phyloP scores from a whole-genome alignment of 2,797 vertebrate species.

The Enteromius paludinosus region DNA sequence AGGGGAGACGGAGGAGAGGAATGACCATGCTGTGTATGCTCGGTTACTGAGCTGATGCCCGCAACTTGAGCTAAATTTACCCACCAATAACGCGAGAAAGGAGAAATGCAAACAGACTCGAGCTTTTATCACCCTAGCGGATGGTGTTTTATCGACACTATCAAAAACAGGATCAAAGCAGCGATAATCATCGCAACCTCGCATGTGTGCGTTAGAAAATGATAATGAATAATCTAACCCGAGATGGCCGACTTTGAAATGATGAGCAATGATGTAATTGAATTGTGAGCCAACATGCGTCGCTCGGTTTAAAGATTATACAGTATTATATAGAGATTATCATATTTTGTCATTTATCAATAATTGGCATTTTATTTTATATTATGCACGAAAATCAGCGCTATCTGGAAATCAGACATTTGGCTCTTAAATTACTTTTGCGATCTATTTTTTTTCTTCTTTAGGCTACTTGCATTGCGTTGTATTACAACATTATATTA shows the following conservation, averaged over 20 bases:
- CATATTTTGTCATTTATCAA: not conserved
- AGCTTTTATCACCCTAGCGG: conserved; percentile 34
- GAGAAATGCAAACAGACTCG: conserved; percentile 33
- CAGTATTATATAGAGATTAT: not conserved
- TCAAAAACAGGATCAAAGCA: conserved; percentile 20
- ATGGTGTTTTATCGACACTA: conserved; percentile 22
- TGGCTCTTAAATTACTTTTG: not conserved
- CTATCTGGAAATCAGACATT: not conserved
- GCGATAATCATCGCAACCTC: not conserved
- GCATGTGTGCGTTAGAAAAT: not conserved
- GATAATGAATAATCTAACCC: conserved; percentile 1
- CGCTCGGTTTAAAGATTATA: not conserved
- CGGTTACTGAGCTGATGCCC: conserved; percentile 45
- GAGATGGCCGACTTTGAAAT: conserved; percentile 20
- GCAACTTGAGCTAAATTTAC: conserved; percentile 49
- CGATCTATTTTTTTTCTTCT: not conserved
- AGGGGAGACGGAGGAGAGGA: conserved; percentile 67
- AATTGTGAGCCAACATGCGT: conserved; percentile 13
- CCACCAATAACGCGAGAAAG: conserved; percentile 40
- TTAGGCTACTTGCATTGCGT: conserved; percentile 16
- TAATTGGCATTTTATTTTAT: not conserved
- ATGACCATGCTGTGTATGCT: conserved; percentile 56
- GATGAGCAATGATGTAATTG: conserved; percentile 14
- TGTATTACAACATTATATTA: conserved; percentile 2
- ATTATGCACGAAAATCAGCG: not conserved